Evolutionary conservation across 2,888 invertebrate genomes (phyloP), one percentile per base, ranked within the genome.

Genomic region (Drosophila pseudotakahashii): DNA sequence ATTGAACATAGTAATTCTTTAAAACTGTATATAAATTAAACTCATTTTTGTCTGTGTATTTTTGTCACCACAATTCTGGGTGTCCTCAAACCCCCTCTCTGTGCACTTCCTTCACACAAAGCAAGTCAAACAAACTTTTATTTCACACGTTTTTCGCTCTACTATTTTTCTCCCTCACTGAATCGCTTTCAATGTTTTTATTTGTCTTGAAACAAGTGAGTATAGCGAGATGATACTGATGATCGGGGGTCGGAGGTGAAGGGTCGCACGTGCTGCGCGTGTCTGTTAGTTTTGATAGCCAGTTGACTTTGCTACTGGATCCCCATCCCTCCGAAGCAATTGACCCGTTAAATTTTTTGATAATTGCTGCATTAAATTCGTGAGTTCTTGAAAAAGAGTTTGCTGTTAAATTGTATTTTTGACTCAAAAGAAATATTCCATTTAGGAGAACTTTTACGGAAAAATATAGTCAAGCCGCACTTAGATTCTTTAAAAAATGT

Each of bases 121-220:
- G 83, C 70, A 83, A 81, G 73, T 78, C 75, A 79, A 82, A 87
- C 84, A 81, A 67, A 87, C 84, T 87, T 87, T 81, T 75, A 72
- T 84, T 83, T 87, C 87, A 87, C 79, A 87, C 79, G 87, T 81
- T 83, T 72, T 72, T 86, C 84, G 87, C 73, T 83, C 54, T 55
- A 54, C 62, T 62, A 44, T 23, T 70, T 13, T 34, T 44, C 41
- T 53, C 39, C 51, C 51, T 16, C 52, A 26, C 19, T n/a, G 60
- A 62, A 23, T 61, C 47, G 42, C 55, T 10, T 41, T 23, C 62
- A 55, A 58, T 73, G 60, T 77, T 75, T 77, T 61, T 83, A 75
- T 81, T 83, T 82, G 87, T 59, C 77, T 73, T 84, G 84, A 82
- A 82, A 82, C 82, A 82, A 82, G 87, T 84, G 87, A 86, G 48